Conservation (phyloP, 2,797 vertebrate genomes). For the Sphenodon punctatus region DNA sequence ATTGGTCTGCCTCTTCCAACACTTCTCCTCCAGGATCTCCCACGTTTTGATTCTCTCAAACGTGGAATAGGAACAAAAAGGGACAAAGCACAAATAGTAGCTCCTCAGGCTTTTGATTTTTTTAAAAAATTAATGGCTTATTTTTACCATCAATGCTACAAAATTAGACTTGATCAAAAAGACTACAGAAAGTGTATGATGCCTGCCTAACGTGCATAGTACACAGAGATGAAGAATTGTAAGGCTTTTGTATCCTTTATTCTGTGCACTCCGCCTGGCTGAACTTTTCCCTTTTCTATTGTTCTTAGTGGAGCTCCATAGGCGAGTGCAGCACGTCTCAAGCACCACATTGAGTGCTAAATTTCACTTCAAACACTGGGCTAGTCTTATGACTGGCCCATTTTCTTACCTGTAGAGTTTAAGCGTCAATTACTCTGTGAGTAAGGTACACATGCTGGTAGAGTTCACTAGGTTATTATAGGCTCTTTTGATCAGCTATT, state of each 20-base stretch:
- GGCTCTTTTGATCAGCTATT: constrained; percentile 3
- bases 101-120: not conserved
- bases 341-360: not conserved
- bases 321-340: not conserved
- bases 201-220: not conserved
- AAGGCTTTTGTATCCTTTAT: not conserved
- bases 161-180: not conserved
- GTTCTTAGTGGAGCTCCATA: not conserved
- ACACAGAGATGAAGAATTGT: not conserved
- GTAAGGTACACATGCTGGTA: not conserved
- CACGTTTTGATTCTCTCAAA: not conserved
- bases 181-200: not conserved
- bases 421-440: not conserved
- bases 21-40: fast-evolving
- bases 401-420: not conserved
- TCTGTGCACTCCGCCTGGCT: not conserved
- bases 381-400: not conserved
- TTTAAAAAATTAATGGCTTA: not conserved
- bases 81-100: not conserved
- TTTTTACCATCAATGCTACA: not conserved
- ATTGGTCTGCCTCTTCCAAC: not conserved
- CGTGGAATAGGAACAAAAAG: not conserved
- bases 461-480: not conserved
- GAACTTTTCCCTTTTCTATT: not conserved
- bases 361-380: not conserved